A percentile compares a stretch with the other conserved stretches of the same genome.
phyloP scores from a whole-genome alignment of 2,888 invertebrate species.

The Drosophila nr. medialis region DNA sequence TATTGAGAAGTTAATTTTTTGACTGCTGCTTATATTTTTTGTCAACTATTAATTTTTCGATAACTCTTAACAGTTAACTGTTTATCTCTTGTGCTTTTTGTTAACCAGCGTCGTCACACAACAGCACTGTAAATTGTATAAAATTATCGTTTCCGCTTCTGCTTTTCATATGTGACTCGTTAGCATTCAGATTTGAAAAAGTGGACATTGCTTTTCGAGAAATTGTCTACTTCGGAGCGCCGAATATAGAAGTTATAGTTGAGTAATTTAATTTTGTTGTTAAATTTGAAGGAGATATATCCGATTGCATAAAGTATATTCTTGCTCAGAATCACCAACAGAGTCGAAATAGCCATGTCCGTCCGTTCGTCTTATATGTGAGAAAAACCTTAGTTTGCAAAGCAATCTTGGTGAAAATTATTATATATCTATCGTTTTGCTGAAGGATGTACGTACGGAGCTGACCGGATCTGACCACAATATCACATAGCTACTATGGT shows the following conservation, averaged over 20 bases:
- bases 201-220: too few species aligned
- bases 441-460: neutral
- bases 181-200: neutral
- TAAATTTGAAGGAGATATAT: neutral
- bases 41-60: too few species aligned
- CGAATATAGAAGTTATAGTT: too few species aligned
- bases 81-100: too few species aligned
- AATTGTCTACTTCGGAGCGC: too few species aligned
- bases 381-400: rapidly evolving
- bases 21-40: too few species aligned
- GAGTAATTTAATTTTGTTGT: too few species aligned
- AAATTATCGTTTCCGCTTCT: neutral
- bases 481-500: too few species aligned
- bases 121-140: neutral
- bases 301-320: neutral
- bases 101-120: too few species aligned
- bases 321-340: neutral
- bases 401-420: neutral
- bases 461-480: too few species aligned
- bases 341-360: neutral
- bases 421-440: neutral
- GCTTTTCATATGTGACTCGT: neutral
- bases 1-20: too few species aligned
- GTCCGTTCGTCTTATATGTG: neutral
- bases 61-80: too few species aligned